These are phyloP conservation scores for Brachionus rotundiformis DNA, from an alignment of 1,140 invertebrate genomes.

Conservation along the genomic window DNA sequence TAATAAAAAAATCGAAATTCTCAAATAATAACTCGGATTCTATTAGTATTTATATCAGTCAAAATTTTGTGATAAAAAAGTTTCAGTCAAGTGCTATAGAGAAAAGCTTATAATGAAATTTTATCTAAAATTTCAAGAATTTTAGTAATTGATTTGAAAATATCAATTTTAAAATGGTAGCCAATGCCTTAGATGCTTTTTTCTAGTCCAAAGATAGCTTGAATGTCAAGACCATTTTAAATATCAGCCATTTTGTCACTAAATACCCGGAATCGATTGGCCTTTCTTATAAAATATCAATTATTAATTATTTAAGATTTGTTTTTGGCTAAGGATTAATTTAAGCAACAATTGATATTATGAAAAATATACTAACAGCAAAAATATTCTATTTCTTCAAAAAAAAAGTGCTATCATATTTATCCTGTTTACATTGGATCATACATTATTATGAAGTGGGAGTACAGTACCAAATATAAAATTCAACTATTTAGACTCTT, in stretches of 20 bases:
- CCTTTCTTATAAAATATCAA: no score
- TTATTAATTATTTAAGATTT: no score
- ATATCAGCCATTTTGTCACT: no score
- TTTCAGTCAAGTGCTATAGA: constrained; percentile 13
- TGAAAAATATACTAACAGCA: neutral
- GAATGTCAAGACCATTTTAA: neutral
- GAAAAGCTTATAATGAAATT: neutral
- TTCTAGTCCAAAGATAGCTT: neutral
- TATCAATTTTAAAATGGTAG: constrained; percentile 18
- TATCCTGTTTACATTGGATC: neutral
- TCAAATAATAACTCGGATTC: neutral
- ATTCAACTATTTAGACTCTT: neutral
- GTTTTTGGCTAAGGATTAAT: no score
- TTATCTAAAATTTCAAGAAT: constrained; percentile 39
- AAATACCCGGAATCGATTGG: no score
- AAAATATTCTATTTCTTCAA: neutral
- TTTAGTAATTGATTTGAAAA: constrained; percentile 7
- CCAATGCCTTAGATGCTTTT: no score
- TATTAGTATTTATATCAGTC: neutral
- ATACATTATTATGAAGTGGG: neutral
- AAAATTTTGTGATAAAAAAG: constrained; percentile 4
- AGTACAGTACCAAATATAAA: neutral
- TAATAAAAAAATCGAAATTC: neutral
- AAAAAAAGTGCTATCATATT: neutral
- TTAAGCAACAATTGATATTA: neutral